Conservation (phyloP, 2,888 invertebrate species). For the Tetheella fluctuosa region DNA sequence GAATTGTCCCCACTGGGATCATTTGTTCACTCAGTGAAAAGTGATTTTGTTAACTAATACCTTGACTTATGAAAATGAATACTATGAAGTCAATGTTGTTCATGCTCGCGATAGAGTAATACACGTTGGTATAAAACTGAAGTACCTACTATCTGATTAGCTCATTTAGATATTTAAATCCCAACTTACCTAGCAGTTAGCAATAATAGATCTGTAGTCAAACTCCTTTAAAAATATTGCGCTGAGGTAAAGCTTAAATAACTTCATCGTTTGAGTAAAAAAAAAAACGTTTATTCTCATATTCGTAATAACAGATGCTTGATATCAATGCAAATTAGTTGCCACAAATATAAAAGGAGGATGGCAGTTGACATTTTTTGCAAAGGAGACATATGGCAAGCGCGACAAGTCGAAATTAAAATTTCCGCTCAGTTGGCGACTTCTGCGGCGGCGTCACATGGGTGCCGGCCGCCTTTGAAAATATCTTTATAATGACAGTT, state of each 20-base stretch:
- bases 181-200: too few species aligned
- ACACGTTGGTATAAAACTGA: too few species aligned
- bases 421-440: conserved; percentile 1
- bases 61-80: not conserved
- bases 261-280: not conserved
- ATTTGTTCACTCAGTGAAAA: conserved; percentile 25
- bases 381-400: conserved; percentile 36
- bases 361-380: conserved; percentile 13
- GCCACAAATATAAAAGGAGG: conserved; percentile 20
- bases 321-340: conserved; percentile 44
- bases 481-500: conserved; percentile 25
- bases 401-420: conserved; percentile 27
- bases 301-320: conserved; percentile 24
- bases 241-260: not conserved
- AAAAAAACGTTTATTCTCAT: not conserved
- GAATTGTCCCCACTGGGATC: conserved; percentile 22
- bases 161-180: too few species aligned
- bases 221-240: too few species aligned
- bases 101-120: too few species aligned
- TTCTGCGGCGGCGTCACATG: conserved; percentile 18
- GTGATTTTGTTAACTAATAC: not conserved
- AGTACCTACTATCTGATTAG: too few species aligned
- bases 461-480: conserved; percentile 17
- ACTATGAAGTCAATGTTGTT: not conserved
- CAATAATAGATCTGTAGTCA: too few species aligned